Conservation (phyloP, 2,888 invertebrate species). For the Priocnemis perturbator region DNA sequence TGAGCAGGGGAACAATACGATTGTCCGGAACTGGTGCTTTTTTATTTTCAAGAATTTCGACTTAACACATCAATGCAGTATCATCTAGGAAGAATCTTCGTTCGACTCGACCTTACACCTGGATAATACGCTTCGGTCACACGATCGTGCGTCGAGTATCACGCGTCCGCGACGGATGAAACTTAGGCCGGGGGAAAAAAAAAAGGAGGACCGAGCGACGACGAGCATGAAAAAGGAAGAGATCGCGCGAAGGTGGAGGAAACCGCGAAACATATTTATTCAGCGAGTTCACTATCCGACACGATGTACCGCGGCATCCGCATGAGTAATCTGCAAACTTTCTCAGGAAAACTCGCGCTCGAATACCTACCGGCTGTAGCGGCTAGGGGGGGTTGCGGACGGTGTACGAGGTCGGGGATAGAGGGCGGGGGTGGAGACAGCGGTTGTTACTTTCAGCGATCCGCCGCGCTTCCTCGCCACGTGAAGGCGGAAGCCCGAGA, state of each 20-base stretch:
- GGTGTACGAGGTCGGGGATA: neutral
- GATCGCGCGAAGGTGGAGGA: conserved; percentile 23
- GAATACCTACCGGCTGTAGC: conserved; percentile 36
- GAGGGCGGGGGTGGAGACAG: conserved; percentile 18
- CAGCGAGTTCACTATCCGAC: conserved; percentile 58
- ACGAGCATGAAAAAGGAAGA: conserved; percentile 7
- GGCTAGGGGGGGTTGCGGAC: neutral
- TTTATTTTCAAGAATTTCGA: too few relatives aligned
- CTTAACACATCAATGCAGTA: too few relatives aligned
- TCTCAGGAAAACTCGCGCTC: conserved; percentile 55
- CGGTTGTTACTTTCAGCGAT: conserved; percentile 31
- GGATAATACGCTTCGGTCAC: too few relatives aligned
- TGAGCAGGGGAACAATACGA: too few relatives aligned
- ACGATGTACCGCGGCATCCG: conserved; percentile 58
- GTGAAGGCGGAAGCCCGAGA: conserved; percentile 13
- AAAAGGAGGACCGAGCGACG: neutral
- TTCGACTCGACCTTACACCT: too few relatives aligned
- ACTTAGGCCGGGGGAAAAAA: neutral
- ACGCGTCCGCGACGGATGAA: too few relatives aligned
- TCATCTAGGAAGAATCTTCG: too few relatives aligned
- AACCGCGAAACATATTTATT: conserved; percentile 62
- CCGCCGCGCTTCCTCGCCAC: conserved; percentile 27
- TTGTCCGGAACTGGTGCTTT: too few relatives aligned
- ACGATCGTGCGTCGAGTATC: too few relatives aligned
- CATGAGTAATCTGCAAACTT: conserved; percentile 71